Evolutionary conservation across 2,888 invertebrate species (phyloP).

Genomic region (Mermis nigrescens): DNA sequence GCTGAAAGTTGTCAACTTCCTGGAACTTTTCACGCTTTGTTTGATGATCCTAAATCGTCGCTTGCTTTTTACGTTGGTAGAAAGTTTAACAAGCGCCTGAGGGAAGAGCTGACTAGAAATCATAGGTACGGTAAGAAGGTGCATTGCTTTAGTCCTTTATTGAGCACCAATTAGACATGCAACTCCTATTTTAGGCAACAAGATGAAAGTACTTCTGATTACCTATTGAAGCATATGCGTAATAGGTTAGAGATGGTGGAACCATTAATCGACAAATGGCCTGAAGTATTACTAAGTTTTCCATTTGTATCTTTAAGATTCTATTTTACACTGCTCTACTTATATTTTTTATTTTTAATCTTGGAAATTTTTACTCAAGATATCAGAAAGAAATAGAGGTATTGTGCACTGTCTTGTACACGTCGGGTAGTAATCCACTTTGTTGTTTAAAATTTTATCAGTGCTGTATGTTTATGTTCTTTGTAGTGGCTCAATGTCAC

Average conservation of each 20-base stretch:
- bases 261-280: not conserved
- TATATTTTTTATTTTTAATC: not conserved
- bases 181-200: no score
- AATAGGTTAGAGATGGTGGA: not conserved
- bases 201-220: not conserved
- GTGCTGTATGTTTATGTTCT: no score
- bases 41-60: not conserved
- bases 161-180: no score
- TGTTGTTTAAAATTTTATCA: no score
- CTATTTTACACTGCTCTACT: no score
- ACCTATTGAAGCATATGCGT: not conserved
- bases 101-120: not conserved
- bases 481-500: no score
- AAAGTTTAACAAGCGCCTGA: not conserved
- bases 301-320: no score
- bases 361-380: not conserved
- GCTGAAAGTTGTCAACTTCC: not conserved
- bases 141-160: no score
- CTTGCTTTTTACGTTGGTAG: not conserved
- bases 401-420: no score
- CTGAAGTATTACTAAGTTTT: no score
- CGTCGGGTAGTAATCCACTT: no score
- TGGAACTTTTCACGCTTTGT: not conserved
- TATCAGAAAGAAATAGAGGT: not conserved
- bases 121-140: no score